Percentiles rank a stretch among this genome's conserved stretches.
Conservation (phyloP, 2,888 invertebrate species). For the Saturnia japonica region DNA sequence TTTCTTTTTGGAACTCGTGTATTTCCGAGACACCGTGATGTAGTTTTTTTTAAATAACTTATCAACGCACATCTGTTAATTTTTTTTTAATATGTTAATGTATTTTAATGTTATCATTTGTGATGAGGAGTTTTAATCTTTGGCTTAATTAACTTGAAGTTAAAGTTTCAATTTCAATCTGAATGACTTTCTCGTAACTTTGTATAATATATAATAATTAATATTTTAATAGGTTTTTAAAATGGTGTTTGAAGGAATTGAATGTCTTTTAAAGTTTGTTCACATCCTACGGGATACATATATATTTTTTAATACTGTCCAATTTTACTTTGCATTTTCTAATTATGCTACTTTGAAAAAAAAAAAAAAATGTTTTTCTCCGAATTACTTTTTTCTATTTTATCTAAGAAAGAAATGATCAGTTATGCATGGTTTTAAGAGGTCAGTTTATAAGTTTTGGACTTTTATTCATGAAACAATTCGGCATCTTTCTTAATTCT, state of each 20-base stretch:
- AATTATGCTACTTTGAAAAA: not conserved
- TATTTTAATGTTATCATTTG: not conserved
- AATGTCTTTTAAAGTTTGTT: not conserved
- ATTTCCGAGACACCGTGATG: not conserved
- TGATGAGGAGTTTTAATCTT: not conserved
- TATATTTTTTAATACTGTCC: not conserved
- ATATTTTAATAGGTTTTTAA: not conserved
- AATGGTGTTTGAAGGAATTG: not conserved
- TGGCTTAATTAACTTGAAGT: not conserved
- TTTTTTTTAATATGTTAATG: not conserved
- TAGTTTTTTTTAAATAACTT: not conserved
- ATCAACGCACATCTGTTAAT: not conserved
- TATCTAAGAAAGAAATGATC: no score
- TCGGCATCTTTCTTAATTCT: not conserved
- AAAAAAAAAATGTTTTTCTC: no score
- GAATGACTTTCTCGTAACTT: not conserved
- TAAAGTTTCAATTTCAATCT: no score
- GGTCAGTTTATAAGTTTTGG: no score
- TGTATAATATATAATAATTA: not conserved
- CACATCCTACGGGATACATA: not conserved
- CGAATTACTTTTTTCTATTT: no score
- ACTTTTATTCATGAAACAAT: no score
- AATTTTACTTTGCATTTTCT: not conserved
- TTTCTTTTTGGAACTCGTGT: not conserved
- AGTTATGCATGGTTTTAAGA: no score